These are phyloP conservation scores for Cydia strobilella DNA, from an alignment of 1,140 invertebrate species.

Conservation along the genomic window DNA sequence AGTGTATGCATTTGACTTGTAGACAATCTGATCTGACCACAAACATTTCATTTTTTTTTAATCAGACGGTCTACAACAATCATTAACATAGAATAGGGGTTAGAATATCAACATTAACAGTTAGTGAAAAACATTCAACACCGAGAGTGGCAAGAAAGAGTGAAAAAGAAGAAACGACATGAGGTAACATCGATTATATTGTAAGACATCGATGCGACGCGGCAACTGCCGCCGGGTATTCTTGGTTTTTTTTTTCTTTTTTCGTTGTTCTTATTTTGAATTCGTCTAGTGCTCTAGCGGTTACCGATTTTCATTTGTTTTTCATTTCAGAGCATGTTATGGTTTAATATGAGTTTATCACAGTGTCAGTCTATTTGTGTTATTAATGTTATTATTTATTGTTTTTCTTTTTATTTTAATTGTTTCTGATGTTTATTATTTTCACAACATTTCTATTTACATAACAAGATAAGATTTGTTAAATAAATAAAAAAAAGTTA, in stretches of 20 bases:
- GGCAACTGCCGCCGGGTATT: conserved; percentile 71
- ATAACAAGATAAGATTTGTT: too few species aligned
- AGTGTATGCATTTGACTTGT: conserved; percentile 17
- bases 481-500: too few species aligned
- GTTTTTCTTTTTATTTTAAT: too few species aligned
- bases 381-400: too few species aligned
- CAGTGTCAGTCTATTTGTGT: too few species aligned
- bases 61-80: conserved; percentile 29
- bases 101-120: conserved; percentile 77
- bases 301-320: conserved; percentile 33
- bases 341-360: too few species aligned
- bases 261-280: conserved; percentile 34
- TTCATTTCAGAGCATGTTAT: too few species aligned
- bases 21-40: conserved; percentile 24
- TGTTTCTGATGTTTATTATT: too few species aligned
- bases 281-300: background rate
- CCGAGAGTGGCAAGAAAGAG: conserved; percentile 77
- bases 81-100: conserved; percentile 51
- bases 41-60: background rate
- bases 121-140: conserved; percentile 79
- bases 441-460: too few species aligned
- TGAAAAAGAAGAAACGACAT: conserved; percentile 75
- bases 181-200: conserved; percentile 71
- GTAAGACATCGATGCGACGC: conserved; percentile 72
- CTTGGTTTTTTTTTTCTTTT: conserved; percentile 54